Evolutionary conservation across 92 coral and sea anemone species (phyloP), one percentile per base, ranked within the genome.

Genomic region (Actinostola sp.): DNA sequence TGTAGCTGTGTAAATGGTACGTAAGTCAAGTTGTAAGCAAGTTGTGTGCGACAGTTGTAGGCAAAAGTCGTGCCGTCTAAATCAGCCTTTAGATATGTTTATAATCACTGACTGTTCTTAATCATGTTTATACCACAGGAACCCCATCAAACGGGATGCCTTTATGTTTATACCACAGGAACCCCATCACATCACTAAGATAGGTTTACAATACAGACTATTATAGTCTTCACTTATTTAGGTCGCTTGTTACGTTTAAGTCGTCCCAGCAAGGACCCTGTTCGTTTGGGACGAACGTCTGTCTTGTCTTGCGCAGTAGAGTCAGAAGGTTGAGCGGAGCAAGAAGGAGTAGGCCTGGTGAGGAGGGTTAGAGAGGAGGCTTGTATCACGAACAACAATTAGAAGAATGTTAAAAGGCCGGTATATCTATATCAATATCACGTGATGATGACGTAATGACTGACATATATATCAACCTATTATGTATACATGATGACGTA

Each of bases 341-440:
- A 31, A 75, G 81, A 63, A 64, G 81, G 61, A 38, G 81, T 63
- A 45, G 71, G 81, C 81, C 81, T 75, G 81, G 81, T 52, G 72
- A 75, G 69, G 81, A 75, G 72, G 81, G 67, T 58, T 59, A 66
- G 81, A 76, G 68, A 39, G 65, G 61, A 77, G 46, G 83, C 57
- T 30, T 66, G 50, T 28, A 67, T 55, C 76, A 67, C 61, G 59
- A 34, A 70, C 25, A 34, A 19, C 61, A 50, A 67, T 26, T 24
- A 46, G 42, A 67, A 19, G 31, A 26, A 27, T 12, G 53, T 46
- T 46, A 19, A 2, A 36, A 36, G 42, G 11, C 42, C 46, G 33
- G 46, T 35, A n/a, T 31, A 61, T 58, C 24, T 20, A 62, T 21
- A 25, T 3, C 44, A 1, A 62, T 62, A 39, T 62, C 27, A 46